phyloP scores from a whole-genome alignment of 2,113 vertebrate genomes.

The Pseudorasbora parva region DNA sequence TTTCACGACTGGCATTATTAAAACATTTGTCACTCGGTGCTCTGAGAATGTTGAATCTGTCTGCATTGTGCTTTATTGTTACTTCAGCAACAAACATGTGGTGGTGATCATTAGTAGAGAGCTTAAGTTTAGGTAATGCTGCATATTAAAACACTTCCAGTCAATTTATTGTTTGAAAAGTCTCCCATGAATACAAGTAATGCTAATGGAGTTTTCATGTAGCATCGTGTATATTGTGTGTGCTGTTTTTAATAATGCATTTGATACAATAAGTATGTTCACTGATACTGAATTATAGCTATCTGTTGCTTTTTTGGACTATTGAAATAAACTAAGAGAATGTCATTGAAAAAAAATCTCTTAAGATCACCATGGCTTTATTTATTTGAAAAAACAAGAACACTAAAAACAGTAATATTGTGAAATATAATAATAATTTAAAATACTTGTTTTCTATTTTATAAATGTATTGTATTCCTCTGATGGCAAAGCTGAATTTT shows the following conservation, averaged over 20 bases:
- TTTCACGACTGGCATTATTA: slow-evolving; percentile 35
- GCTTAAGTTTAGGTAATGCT: background rate
- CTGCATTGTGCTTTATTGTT: slow-evolving; percentile 5
- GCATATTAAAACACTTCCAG: background rate
- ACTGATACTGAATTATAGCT: background rate
- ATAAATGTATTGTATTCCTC: background rate
- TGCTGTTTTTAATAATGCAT: background rate
- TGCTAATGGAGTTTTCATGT: background rate
- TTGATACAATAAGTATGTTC: background rate
- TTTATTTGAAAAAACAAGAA: background rate
- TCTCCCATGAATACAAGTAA: background rate
- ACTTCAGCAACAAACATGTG: background rate
- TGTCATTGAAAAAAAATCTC: too few relatives aligned
- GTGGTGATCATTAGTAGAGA: background rate
- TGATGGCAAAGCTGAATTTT: background rate
- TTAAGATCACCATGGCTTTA: background rate
- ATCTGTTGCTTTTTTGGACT: background rate
- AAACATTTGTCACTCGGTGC: slow-evolving; percentile 35
- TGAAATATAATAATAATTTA: background rate
- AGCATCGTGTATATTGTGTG: background rate
- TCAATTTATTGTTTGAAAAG: background rate
- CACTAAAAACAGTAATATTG: background rate
- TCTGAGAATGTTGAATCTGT: background rate
- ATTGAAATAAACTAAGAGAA: too few relatives aligned
- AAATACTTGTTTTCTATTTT: background rate